Evolutionary conservation across 2,113 vertebrate species (phyloP).

Genomic region (Leucosticte australis): DNA sequence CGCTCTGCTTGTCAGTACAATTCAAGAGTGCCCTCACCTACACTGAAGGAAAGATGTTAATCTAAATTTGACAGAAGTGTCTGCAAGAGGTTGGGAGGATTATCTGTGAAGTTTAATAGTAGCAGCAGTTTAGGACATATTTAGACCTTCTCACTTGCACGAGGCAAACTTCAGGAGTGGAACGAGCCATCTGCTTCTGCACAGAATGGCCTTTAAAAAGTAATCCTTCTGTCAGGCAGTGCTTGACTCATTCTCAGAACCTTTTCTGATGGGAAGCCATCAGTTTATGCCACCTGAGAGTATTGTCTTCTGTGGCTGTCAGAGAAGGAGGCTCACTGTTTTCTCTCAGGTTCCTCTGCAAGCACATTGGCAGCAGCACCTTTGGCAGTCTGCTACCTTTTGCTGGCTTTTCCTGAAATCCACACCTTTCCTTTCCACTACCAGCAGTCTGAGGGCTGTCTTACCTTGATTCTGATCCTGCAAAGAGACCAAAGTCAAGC

Average conservation of each 20-base stretch:
- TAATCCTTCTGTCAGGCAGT: not conserved
- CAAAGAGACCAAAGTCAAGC: not conserved
- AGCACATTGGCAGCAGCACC: not conserved
- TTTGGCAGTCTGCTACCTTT: not conserved
- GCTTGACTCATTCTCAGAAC: not conserved
- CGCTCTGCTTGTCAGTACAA: not conserved
- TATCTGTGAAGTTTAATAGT: not conserved
- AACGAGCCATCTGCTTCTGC: constrained; percentile 12
- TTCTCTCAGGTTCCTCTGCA: not conserved
- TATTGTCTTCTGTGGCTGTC: not conserved
- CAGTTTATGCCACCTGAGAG: not conserved
- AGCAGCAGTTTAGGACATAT: constrained; percentile 32
- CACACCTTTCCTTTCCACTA: not conserved
- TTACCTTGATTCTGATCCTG: not conserved
- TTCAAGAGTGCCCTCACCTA: not conserved
- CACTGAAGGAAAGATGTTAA: not conserved
- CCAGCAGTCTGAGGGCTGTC: not conserved
- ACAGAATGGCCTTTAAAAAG: not conserved
- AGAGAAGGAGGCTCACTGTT: not conserved
- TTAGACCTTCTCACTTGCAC: constrained; percentile 9
- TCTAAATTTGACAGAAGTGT: constrained; percentile 20
- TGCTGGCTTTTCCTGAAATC: not conserved
- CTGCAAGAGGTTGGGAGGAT: constrained; percentile 15
- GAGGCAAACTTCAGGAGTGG: not conserved
- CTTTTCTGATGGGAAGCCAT: not conserved